A percentile compares a stretch with the other conserved stretches of the same genome.
phyloP scores from a whole-genome alignment of 2,113 vertebrate genomes.

The Tretioscincus oriximinensis region DNA sequence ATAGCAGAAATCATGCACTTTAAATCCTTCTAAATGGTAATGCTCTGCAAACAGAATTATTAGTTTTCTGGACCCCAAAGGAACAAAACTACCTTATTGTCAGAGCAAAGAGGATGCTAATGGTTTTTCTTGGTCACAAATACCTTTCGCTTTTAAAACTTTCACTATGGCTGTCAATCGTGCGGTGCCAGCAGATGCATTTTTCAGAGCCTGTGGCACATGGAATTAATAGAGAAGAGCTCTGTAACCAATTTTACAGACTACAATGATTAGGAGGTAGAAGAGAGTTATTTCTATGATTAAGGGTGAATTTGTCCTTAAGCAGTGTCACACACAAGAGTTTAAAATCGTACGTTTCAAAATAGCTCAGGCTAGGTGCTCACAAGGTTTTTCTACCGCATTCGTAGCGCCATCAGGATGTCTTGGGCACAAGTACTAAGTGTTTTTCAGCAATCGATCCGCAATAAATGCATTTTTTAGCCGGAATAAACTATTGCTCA shows the following conservation, averaged over 20 bases:
- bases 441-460: no score
- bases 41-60: not conserved
- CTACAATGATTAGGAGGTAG: slow-evolving; percentile 29
- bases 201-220: slow-evolving; percentile 52
- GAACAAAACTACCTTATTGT: not conserved
- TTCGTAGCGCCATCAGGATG: no score
- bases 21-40: not conserved
- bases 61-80: not conserved
- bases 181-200: slow-evolving; percentile 55
- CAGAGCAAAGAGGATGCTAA: not conserved
- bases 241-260: not conserved
- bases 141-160: slow-evolving; percentile 54
- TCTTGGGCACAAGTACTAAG: no score
- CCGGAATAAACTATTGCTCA: no score
- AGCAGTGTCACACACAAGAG: no score
- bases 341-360: no score
- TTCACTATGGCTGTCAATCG: slow-evolving; percentile 52
- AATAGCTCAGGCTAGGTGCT: no score
- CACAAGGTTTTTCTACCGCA: no score
- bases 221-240: slow-evolving; percentile 48
- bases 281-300: slow-evolving; percentile 36
- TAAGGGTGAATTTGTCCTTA: not conserved
- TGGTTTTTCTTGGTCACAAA: not conserved
- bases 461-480: no score
- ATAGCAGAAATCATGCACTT: not conserved